These are phyloP conservation scores for Hemithea aestivaria DNA, from an alignment of 2,888 invertebrate genomes.

Conservation along the genomic window DNA sequence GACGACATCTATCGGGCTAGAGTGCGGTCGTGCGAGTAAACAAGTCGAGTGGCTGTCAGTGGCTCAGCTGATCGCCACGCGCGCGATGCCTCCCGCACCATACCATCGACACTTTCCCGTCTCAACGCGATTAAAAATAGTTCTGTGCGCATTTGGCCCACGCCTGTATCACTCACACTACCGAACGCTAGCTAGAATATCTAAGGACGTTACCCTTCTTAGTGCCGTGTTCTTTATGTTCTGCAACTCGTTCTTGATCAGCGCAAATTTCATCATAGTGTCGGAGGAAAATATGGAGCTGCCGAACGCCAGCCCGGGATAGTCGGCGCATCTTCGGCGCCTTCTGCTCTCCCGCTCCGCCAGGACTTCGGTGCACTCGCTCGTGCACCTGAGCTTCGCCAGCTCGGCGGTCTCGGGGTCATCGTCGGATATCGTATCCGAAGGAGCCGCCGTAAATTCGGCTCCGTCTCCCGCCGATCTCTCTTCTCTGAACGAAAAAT, in stretches of 20 bases:
- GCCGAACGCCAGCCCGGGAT: conserved; percentile 94
- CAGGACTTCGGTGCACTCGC: conserved; percentile 92
- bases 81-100: conserved; percentile 43
- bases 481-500: conserved; percentile 66
- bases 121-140: conserved; percentile 69
- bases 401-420: conserved; percentile 90
- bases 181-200: conserved; percentile 60
- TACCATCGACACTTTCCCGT: conserved; percentile 54
- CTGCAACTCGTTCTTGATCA: conserved; percentile 97
- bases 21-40: conserved; percentile 58
- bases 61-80: conserved; percentile 74
- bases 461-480: conserved; percentile 70
- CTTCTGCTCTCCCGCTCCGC: conserved; percentile 90
- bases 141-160: conserved; percentile 71
- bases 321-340: conserved; percentile 91
- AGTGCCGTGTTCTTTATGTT: conserved; percentile 98
- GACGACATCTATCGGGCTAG: conserved; percentile 64
- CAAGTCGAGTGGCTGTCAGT: conserved; percentile 69
- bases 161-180: conserved; percentile 54
- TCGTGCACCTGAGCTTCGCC: conserved; percentile 91
- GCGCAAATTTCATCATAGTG: conserved; percentile 98
- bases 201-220: conserved; percentile 90
- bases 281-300: conserved; percentile 96
- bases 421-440: conserved; percentile 75
- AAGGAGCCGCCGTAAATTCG: conserved; percentile 51